Evolutionary conservation across 2,113 vertebrate genomes (phyloP), one percentile per base, ranked within the genome.

Genomic region (Gymnorhina tibicen): DNA sequence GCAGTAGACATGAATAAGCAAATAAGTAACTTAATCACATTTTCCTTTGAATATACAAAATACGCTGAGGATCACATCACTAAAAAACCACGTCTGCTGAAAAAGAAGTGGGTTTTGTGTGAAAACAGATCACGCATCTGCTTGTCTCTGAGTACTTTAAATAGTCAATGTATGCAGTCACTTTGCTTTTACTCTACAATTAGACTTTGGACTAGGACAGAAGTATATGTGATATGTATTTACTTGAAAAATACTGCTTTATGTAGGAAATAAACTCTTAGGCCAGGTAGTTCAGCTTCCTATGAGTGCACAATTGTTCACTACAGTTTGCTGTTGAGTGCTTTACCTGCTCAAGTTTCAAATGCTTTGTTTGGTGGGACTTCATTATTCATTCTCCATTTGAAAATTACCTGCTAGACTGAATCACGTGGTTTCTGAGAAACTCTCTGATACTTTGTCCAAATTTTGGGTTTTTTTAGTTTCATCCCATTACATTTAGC

Each of bases 121-220:
- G 89, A 92, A 97, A 89, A 77, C 85, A 95, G 89, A 87, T 97
- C 88, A 89, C 0, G 2, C 87, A 91, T 96, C 83, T 93, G 64
- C 73, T 96, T 96, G 95, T 87, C 66, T 95, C 88, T 78, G 94
- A 70, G 44, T 50, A 16, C 73, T 96, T 95, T 95, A 93, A 90
- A 59, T 93, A 97, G 39, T 33, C 58, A 64, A 21, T 68, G 49
- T 84, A 81, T 88, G 62, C 92, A 93, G 70, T 77, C 69, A 47
- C 74, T 87, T 90, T 64, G 46, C 67, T 96, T 95, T 94, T 85
- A 39, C 85, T 74, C 28, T 33, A 53, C 92, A 58, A 58, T 89
- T 67, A 83, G 39, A 35, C 72, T 74, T 63, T 30, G 67, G n/a
- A 33, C 56, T 74, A 68, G 75, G 47, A 64, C 75, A 85, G 83